Percentiles rank a stretch among this genome's conserved stretches.
Conservation (phyloP, 2,113 vertebrate species). For the Colistium nudipinnis region DNA sequence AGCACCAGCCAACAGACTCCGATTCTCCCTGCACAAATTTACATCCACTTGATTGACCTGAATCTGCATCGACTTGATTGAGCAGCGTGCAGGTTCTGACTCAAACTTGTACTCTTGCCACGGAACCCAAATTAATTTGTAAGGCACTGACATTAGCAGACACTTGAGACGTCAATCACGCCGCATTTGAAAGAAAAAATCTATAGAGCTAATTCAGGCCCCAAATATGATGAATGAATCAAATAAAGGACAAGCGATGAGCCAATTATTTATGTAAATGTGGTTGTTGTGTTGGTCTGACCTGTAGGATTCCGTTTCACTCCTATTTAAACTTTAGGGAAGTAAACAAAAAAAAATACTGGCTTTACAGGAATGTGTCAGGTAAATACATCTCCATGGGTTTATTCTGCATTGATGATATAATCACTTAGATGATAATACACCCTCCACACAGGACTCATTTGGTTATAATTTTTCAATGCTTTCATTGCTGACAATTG, state of each 20-base stretch:
- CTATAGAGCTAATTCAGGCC: constrained; percentile 6
- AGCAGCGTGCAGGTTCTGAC: constrained; percentile 13
- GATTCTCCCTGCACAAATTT: background rate
- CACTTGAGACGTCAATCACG: constrained; percentile 26
- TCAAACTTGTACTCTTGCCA: constrained; percentile 25
- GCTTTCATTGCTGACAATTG: no score
- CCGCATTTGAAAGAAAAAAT: constrained; percentile 11
- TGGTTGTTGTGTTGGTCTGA: background rate
- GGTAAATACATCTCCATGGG: background rate
- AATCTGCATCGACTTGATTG: constrained; percentile 37
- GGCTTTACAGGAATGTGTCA: background rate
- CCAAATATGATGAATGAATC: background rate
- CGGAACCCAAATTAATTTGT: constrained; percentile 44
- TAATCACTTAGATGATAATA: background rate
- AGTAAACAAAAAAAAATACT: background rate
- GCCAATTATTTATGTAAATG: background rate
- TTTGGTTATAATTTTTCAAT: background rate
- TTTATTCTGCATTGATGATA: background rate
- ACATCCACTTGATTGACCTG: constrained; percentile 29
- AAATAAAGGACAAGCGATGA: background rate
- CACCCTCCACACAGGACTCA: background rate
- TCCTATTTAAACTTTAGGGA: background rate
- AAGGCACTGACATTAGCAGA: constrained; percentile 36
- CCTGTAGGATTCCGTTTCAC: background rate
- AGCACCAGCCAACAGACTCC: constrained; percentile 7